Percentiles rank a stretch among this genome's conserved stretches.
Evolutionary conservation across 2,797 vertebrate genomes (phyloP).

Genomic region (Liasis olivaceus): DNA sequence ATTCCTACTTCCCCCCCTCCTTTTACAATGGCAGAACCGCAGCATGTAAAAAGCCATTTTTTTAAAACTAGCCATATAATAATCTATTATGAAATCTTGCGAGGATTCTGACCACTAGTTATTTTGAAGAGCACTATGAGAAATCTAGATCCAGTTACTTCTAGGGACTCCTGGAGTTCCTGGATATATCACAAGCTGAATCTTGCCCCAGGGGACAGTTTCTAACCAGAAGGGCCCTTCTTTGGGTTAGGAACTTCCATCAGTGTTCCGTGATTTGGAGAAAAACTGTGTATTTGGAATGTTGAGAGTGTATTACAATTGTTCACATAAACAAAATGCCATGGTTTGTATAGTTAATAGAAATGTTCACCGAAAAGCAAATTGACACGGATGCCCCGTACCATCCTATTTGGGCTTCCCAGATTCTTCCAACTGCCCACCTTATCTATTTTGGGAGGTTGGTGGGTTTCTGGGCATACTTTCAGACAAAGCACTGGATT

Average conservation of each 20-base stretch:
- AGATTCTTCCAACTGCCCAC: not conserved
- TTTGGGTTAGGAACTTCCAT: not conserved
- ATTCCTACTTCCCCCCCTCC: no score
- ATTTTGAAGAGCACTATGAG: no score
- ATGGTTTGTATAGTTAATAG: not conserved
- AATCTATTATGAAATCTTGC: no score
- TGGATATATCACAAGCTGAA: not conserved
- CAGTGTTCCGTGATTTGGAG: not conserved
- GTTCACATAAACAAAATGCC: not conserved
- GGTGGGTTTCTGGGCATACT: not conserved
- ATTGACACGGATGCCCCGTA: not conserved
- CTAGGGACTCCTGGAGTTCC: not conserved
- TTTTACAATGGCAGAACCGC: no score
- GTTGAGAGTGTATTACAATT: not conserved
- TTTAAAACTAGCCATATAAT: no score
- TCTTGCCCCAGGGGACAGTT: not conserved
- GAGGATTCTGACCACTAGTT: no score
- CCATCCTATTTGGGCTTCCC: not conserved
- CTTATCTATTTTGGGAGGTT: not conserved
- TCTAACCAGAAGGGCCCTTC: not conserved
- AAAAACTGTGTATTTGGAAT: not conserved
- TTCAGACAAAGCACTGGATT: not conserved
- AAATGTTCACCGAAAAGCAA: not conserved
- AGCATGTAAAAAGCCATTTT: no score
- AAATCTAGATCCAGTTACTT: not conserved